Evolutionary conservation across 2,797 vertebrate genomes (phyloP), one percentile per base, ranked within the genome.

Genomic region (Crax fasciolata): DNA sequence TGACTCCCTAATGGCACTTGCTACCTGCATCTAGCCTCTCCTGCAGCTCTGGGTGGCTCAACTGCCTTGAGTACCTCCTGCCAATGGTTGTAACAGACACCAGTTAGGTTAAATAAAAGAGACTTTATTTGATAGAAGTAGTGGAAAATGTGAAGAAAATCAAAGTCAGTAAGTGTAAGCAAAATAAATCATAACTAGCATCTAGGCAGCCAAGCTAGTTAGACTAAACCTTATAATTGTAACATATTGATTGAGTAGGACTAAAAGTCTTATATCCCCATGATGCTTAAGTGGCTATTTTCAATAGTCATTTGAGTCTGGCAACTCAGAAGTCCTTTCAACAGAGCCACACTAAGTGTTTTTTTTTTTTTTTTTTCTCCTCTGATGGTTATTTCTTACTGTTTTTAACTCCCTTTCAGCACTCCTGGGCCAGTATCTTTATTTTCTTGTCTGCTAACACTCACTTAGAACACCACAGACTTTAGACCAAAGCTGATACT

Each of bases 131-230:
- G 72, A 74, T 59, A 54, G 21, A 39, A 49, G 43, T 24, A 81
- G 73, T 23, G 24, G 83, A 87, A 96, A 93, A 91, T 11, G 23
- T 46, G 87, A 32, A 88, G 61, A 79, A 96, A 96, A 95, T 90
- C 78, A 70, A 93, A 96, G 68, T 54, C 90, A 84, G 43, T 71
- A 85, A 87, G 89, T 84, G 54, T 74, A 96, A 95, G 87, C 82
- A 93, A 89, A 93, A 89, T 93, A 96, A 96, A 93, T 92, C 82
- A 93, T 87, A 95, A 87, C 68, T 43, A 92, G 43, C 27, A 38
- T 55, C 16, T 83, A 75, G 80, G 57, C 78, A 92, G 75, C 58
- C 89, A 83, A 76, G 51, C 52, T 68, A 62, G 75, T 96, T 95
- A 90, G 72, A 78, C 59, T 86, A 88, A 92, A 71, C 68, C 30